Evolutionary conservation across 2,113 vertebrate species (phyloP).

Genomic region (Solea solea): DNA sequence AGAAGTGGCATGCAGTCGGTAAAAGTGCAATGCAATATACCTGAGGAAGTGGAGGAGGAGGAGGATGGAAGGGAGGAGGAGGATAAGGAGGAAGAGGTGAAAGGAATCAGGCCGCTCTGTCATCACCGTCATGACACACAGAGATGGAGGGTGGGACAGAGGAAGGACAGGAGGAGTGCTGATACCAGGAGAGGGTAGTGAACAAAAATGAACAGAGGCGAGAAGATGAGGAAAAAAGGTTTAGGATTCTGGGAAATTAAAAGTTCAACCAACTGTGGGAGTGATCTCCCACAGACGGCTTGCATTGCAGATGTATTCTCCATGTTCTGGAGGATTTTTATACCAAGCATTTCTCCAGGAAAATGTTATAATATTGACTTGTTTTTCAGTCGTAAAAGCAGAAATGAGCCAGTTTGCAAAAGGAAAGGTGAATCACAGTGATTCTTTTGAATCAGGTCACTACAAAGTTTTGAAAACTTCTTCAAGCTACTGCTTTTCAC

Average conservation of each 20-base stretch:
- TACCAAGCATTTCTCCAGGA: too few relatives aligned
- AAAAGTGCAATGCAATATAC: conserved; percentile 71
- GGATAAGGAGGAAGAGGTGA: conserved; percentile 52
- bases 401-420: too few relatives aligned
- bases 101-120: conserved; percentile 53
- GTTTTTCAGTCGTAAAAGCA: too few relatives aligned
- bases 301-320: too few relatives aligned
- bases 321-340: too few relatives aligned
- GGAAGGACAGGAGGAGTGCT: conserved; percentile 50
- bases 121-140: conserved; percentile 64
- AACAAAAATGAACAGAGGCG: conserved; percentile 32
- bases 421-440: too few relatives aligned
- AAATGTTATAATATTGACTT: too few relatives aligned
- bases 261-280: not conserved
- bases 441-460: too few relatives aligned
- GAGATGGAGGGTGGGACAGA: conserved; percentile 45
- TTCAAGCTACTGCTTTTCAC: too few relatives aligned
- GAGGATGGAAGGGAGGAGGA: conserved; percentile 57
- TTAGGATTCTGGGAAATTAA: conserved; percentile 34
- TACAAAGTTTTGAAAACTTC: too few relatives aligned
- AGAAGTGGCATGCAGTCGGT: not conserved
- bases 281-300: not conserved
- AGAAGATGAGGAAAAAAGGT: conserved; percentile 26
- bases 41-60: conserved; percentile 65
- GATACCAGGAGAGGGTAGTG: conserved; percentile 35